Percentiles rank a stretch among this genome's conserved stretches.
phyloP scores from a whole-genome alignment of 1,140 invertebrate species.

The Panonychus citri region DNA sequence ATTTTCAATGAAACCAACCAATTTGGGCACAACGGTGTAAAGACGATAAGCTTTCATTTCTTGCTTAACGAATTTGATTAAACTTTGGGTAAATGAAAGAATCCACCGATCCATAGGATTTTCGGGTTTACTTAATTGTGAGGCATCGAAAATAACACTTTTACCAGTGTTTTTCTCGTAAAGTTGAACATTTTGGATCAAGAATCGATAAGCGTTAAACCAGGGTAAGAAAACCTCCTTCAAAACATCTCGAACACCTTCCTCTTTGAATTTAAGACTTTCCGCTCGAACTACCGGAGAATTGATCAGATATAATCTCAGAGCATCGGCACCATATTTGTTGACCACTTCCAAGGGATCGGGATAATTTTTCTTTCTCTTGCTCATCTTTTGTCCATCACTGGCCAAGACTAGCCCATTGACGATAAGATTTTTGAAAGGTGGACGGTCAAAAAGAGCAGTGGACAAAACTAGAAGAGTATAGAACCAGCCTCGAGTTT shows the following conservation, averaged over 20 bases:
- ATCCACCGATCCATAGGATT: conserved; percentile 98
- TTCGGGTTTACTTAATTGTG: conserved; percentile 16
- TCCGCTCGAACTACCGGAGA: conserved; percentile 94
- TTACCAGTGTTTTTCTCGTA: conserved; percentile 37
- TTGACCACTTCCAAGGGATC: conserved; percentile 74
- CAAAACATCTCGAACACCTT: conserved; percentile 80
- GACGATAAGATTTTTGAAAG: conserved; percentile 90
- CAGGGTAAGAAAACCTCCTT: conserved; percentile 97
- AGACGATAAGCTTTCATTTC: conserved; percentile 85
- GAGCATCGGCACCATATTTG: conserved; percentile 89
- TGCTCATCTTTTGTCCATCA: conserved; percentile 99
- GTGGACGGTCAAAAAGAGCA: conserved; percentile 80
- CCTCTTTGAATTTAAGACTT: conserved; percentile 86
- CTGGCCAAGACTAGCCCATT: conserved; percentile 83
- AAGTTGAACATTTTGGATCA: conserved; percentile 73
- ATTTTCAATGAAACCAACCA: conserved; percentile 90
- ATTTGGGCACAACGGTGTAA: conserved; percentile 76
- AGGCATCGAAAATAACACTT: conserved; percentile 4
- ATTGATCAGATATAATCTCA: conserved; percentile 87
- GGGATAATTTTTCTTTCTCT: conserved; percentile 95
- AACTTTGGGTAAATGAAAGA: conserved; percentile 76
- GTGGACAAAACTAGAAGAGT: conserved; percentile 88
- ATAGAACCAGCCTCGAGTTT: conserved; percentile 98
- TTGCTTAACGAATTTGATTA: conserved; percentile 59
- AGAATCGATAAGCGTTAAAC: conserved; percentile 93